Base-by-base conservation (phyloP, 2,888 invertebrate genomes). In the Spialia ferax region DNA sequence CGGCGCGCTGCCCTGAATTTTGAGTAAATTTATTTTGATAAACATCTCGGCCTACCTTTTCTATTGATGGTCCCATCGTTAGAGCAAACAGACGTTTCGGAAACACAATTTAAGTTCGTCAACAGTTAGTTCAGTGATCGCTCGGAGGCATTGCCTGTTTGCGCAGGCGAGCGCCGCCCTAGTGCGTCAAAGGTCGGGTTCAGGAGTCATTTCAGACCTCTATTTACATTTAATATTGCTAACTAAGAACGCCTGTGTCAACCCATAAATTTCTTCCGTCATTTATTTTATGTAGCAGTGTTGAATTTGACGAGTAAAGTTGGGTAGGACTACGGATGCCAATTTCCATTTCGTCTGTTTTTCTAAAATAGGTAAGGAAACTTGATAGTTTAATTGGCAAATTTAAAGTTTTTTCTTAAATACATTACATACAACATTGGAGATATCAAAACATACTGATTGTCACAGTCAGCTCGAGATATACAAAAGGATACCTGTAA, bases 51-150 rank as follows among this genome's bases (percentile, higher is more conserved):
- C 18, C 55, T 69, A 69, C 75, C 74, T 74, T 78, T 80, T 77
- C 78, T 79, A 79, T 81, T 81, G 80, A 73, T 74, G 69, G 70
- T 76, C 74, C 77, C 80, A 82, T 84, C 79, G 78, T 71, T 71
- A 76, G 71, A 74, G 79, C 82, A 84, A 84, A 85, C 82, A 83
- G 73, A 71, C 75, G 75, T 74, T 78, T 76, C 75, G 79, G 81
- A 84, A 88, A 87, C 82, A 87, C 85, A 88, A 88, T 89, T 89
- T 86, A 88, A 88, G 85, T 88, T 88, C 78, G 86, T 84, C 86
- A 88, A 86, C 84, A 85, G 77, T 70, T 77, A 79, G 77, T 80
- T 79, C 77, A 77, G 74, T 77, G 71, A 70, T 72, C 69, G 74
- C 71, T 74, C 72, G 68, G 67, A 73, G 75, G 74, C 61, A 35